Conservation (phyloP, 2,797 vertebrate genomes). For the Falco berigora region DNA sequence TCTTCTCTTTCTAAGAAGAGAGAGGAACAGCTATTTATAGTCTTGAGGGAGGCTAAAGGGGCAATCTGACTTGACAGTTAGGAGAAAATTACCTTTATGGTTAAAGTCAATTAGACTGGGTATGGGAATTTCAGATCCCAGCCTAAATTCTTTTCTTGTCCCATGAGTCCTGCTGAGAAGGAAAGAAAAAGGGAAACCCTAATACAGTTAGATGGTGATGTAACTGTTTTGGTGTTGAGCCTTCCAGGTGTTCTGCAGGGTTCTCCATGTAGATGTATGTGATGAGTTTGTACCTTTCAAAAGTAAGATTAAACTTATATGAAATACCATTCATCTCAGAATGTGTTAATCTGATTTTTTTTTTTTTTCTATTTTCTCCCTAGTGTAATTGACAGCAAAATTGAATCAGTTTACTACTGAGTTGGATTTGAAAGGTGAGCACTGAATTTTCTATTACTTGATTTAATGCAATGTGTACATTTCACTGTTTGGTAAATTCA, state of each 20-base stretch:
- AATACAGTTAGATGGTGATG: background rate
- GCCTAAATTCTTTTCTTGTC: background rate
- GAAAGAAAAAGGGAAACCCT: background rate
- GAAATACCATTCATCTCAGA: constrained; percentile 42
- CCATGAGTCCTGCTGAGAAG: background rate
- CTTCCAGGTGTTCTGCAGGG: background rate
- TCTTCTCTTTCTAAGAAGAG: background rate
- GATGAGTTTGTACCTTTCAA: constrained; percentile 26
- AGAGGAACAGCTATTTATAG: background rate
- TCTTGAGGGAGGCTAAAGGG: background rate
- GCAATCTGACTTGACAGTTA: background rate
- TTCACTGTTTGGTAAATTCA: constrained; percentile 22
- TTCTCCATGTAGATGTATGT: background rate
- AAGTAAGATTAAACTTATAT: constrained; percentile 37
- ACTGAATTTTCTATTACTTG: constrained; percentile 43
- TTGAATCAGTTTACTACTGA: constrained; percentile 1
- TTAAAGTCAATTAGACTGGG: background rate
- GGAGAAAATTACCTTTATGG: background rate
- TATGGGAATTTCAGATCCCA: background rate
- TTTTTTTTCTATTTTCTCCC: constrained; percentile 31
- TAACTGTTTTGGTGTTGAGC: background rate
- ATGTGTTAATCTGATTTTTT: constrained; percentile 23
- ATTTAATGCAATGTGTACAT: constrained; percentile 12
- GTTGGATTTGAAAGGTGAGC: constrained; percentile 16
- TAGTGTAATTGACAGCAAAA: constrained; percentile 20